Evolutionary conservation across 1,140 invertebrate genomes (phyloP), one percentile per base, ranked within the genome.

Genomic region (Melanaphis sacchari): DNA sequence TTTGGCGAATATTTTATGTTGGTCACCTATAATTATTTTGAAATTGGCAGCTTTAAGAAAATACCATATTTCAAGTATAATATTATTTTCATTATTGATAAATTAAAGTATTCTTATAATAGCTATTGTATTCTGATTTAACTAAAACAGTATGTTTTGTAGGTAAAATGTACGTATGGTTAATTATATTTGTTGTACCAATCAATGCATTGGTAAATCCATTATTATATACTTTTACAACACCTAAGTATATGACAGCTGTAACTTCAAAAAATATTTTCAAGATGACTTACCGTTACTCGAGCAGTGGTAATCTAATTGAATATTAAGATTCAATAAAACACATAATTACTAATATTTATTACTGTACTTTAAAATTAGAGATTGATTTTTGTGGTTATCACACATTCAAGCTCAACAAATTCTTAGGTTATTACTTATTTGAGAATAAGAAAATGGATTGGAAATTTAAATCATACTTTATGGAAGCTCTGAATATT

Each of bases 201-300:
- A 96, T 98, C 0, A 98, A 98, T 95, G 97, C 97, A 0, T 97
- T 97, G 1, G 95, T 98, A 0, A 98, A 98, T 95, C 97, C 97
- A 2, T 94, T 98, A 3, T 95, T 98, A 0, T 98, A 98, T 94
- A 98, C 97, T 15, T 97, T 98, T 91, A 97, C 97, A 0, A 97
- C 97, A 9, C 96, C 97, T 0, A 97, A 97, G 94, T 97, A 96
- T 94, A 95, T 96, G 22, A 85, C 40, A n/a, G 36, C 40, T 2
- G 18, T 93, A 41, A 85, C 91, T 21, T 49, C 81, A 54, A 85
- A 21, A 11, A 85, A 54, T 6, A 22, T 93, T 6, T 93, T 93
- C 36, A 85, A 84, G 46, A 26, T 24, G 11, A n/a, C 59, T 1
- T 21, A 36, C 26, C 76, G 41, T 11, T 9, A 54, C 3, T 93